These are phyloP conservation scores for Dasysyrphus tricinctus DNA, from an alignment of 2,888 invertebrate genomes.

Conservation along the genomic window DNA sequence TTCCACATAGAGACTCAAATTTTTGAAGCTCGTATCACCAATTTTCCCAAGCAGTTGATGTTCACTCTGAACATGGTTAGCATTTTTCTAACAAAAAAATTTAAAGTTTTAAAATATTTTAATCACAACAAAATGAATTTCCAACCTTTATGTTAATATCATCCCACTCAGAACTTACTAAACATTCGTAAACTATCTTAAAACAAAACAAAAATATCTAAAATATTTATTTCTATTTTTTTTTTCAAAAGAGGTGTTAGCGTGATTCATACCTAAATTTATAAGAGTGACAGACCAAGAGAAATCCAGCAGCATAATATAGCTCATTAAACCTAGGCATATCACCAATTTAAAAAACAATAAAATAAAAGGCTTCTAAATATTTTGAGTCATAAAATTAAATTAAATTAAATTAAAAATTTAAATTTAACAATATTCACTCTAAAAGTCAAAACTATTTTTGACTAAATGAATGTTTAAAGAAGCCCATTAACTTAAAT, in stretches of 20 bases:
- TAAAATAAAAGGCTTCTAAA: conserved; percentile 1
- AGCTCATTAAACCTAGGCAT: conserved; percentile 13
- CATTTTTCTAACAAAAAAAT: too few species aligned
- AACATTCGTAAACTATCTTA: not conserved
- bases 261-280: conserved; percentile 11
- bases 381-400: conserved; percentile 26
- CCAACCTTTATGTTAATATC: too few species aligned
- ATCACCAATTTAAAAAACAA: not conserved
- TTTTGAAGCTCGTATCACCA: too few species aligned
- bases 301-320: not conserved
- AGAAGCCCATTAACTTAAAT: conserved; percentile 62
- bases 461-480: conserved; percentile 62
- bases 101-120: too few species aligned
- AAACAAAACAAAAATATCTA: not conserved
- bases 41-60: too few species aligned
- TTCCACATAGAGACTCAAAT: too few species aligned
- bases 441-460: not conserved
- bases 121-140: too few species aligned
- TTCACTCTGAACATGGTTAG: too few species aligned
- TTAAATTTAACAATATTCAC: not conserved
- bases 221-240: not conserved
- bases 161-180: too few species aligned
- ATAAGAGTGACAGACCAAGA: conserved; percentile 7
- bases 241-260: not conserved
- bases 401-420: conserved; percentile 34